These are phyloP conservation scores for Anoncus sp. DNA, from an alignment of 2,888 invertebrate genomes.

Conservation along the genomic window DNA sequence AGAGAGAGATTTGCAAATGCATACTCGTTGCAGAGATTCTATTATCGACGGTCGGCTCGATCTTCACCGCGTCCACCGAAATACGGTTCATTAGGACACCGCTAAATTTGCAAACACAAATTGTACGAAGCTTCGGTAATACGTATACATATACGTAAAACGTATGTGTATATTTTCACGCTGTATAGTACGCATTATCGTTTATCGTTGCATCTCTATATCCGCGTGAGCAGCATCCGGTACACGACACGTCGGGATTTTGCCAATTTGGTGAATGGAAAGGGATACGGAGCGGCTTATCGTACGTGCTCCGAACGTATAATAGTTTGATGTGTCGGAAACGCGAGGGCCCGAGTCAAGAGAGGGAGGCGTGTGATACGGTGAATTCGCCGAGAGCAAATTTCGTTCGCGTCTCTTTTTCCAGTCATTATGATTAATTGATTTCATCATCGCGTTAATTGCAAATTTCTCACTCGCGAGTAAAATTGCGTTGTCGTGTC, in stretches of 20 bases:
- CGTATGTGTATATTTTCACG: constrained; percentile 18
- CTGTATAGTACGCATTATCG: constrained; percentile 19
- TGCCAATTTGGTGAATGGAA: constrained; percentile 40
- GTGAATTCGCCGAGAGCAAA: constrained; percentile 12
- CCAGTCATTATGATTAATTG: constrained; percentile 56
- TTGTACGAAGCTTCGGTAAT: constrained; percentile 8
- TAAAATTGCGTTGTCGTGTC: constrained; percentile 19
- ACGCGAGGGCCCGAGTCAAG: constrained; percentile 4
- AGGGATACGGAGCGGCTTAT: neutral
- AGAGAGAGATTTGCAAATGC: constrained; percentile 41
- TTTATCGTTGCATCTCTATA: constrained; percentile 37
- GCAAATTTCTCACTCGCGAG: constrained; percentile 14
- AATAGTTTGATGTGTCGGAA: constrained; percentile 39
- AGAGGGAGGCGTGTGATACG: constrained; percentile 1
- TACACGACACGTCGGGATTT: constrained; percentile 36
- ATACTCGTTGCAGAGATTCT: constrained; percentile 72
- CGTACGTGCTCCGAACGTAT: neutral
- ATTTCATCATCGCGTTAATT: constrained; percentile 41
- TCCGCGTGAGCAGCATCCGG: constrained; percentile 33
- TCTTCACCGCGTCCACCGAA: constrained; percentile 23
- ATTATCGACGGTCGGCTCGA: constrained; percentile 70
- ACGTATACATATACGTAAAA: constrained; percentile 15
- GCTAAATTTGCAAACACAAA: constrained; percentile 63
- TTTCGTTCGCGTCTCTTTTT: constrained; percentile 42
- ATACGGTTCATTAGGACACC: constrained; percentile 63